Percentiles rank a stretch among this genome's conserved stretches.
These are phyloP conservation scores for Lucilia cuprina DNA, from an alignment of 1,140 invertebrate genomes.

Conservation along the genomic window DNA sequence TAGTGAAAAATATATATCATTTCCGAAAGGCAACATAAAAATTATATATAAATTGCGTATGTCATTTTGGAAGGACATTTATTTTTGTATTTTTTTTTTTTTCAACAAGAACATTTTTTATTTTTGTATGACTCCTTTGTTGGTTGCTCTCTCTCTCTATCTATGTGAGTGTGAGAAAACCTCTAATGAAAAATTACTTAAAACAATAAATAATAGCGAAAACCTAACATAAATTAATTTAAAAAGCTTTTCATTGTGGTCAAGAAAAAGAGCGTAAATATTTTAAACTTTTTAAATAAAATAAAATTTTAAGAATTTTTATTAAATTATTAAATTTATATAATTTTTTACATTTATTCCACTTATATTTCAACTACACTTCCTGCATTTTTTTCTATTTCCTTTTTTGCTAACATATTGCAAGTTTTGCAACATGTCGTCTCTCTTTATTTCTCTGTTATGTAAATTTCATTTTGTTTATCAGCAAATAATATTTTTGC, in stretches of 20 bases:
- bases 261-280: too few species aligned
- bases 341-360: too few species aligned
- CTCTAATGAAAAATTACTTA: conserved; percentile 22
- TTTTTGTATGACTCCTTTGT: too few species aligned
- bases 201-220: background rate
- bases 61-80: conserved; percentile 9
- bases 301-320: too few species aligned
- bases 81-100: background rate
- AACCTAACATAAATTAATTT: background rate
- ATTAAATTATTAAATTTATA: too few species aligned
- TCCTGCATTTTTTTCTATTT: background rate
- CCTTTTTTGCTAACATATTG: background rate
- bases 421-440: background rate
- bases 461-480: background rate
- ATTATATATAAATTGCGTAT: conserved; percentile 15
- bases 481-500: background rate
- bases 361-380: too few species aligned
- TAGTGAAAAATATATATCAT: background rate
- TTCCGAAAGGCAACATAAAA: background rate
- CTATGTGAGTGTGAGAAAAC: background rate
- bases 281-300: too few species aligned
- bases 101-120: background rate
- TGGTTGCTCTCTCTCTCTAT: too few species aligned
- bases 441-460: too few species aligned
- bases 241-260: background rate